Evolutionary conservation across 1,140 invertebrate genomes (phyloP).

Genomic region (Leptinotarsa lineolata): DNA sequence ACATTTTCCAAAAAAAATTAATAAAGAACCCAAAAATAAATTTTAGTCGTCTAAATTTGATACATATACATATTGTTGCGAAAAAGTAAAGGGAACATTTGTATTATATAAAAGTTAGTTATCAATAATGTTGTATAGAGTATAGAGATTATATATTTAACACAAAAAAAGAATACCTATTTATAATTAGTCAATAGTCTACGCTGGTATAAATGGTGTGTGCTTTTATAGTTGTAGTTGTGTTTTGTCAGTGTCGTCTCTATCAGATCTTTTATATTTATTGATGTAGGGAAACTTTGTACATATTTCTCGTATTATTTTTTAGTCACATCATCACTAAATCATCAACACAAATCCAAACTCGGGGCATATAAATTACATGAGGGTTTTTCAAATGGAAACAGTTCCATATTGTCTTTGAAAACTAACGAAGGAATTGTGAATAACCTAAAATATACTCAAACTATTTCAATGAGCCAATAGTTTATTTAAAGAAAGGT

Average conservation of each 20-base stretch:
- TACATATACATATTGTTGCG: conserved; percentile 52
- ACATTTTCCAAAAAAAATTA: conserved; percentile 24
- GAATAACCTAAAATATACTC: too few species aligned
- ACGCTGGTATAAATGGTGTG: conserved; percentile 56
- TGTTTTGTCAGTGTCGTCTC: conserved; percentile 32
- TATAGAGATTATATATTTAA: conserved; percentile 54
- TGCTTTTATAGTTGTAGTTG: conserved; percentile 52
- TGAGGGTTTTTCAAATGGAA: too few species aligned
- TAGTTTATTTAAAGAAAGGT: too few species aligned
- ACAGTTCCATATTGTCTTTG: too few species aligned
- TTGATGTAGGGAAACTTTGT: conserved; percentile 2
- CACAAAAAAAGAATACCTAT: conserved; percentile 50
- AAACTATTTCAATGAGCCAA: too few species aligned
- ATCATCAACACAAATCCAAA: background rate
- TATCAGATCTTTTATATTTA: conserved; percentile 15
- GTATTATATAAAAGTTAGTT: conserved; percentile 48
- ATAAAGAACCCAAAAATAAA: conserved; percentile 28
- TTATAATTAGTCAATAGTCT: conserved; percentile 48
- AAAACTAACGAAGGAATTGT: too few species aligned
- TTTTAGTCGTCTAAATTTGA: conserved; percentile 40
- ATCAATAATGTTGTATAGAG: conserved; percentile 53
- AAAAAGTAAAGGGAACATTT: conserved; percentile 52
- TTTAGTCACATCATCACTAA: conserved; percentile 4
- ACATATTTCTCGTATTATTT: conserved; percentile 17
- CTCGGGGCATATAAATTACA: too few species aligned